Conservation (phyloP, 2,888 invertebrate species). For the Troides aeacus region DNA sequence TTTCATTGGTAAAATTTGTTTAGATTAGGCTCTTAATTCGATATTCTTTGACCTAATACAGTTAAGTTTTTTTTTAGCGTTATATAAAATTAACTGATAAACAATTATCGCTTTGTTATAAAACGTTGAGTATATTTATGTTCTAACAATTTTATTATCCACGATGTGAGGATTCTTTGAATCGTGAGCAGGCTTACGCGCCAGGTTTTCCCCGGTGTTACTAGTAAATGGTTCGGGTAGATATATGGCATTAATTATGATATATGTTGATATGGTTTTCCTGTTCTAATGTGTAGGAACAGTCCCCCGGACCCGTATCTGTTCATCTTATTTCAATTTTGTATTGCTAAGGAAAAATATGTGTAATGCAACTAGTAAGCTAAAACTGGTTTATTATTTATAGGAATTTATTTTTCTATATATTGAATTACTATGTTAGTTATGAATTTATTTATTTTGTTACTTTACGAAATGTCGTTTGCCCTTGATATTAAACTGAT, state of each 20-base stretch:
- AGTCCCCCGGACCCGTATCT: slow-evolving; percentile 3
- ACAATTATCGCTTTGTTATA: too few relatives aligned
- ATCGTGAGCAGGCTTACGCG: slow-evolving; percentile 2
- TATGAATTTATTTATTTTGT: too few relatives aligned
- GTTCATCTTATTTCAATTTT: not conserved
- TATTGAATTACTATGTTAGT: too few relatives aligned
- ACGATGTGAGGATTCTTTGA: not conserved
- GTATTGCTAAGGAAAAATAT: slow-evolving; percentile 1
- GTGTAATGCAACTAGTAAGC: not conserved
- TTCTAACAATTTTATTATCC: not conserved
- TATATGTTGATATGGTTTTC: slow-evolving; percentile 9
- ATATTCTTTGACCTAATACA: too few relatives aligned
- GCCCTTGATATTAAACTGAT: too few relatives aligned
- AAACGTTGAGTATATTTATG: not conserved
- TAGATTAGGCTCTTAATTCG: too few relatives aligned
- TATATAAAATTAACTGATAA: too few relatives aligned
- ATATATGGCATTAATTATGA: not conserved
- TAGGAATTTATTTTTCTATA: not conserved
- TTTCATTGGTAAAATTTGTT: too few relatives aligned
- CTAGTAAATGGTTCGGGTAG: not conserved
- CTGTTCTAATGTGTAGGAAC: not conserved
- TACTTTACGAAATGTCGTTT: too few relatives aligned
- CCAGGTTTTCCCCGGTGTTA: slow-evolving; percentile 12
- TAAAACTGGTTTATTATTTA: not conserved
- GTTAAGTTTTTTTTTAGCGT: too few relatives aligned